Percentiles rank a stretch among this genome's conserved stretches.
These are phyloP conservation scores for Spisula subtruncata DNA, from an alignment of 2,888 invertebrate genomes.

Conservation along the genomic window DNA sequence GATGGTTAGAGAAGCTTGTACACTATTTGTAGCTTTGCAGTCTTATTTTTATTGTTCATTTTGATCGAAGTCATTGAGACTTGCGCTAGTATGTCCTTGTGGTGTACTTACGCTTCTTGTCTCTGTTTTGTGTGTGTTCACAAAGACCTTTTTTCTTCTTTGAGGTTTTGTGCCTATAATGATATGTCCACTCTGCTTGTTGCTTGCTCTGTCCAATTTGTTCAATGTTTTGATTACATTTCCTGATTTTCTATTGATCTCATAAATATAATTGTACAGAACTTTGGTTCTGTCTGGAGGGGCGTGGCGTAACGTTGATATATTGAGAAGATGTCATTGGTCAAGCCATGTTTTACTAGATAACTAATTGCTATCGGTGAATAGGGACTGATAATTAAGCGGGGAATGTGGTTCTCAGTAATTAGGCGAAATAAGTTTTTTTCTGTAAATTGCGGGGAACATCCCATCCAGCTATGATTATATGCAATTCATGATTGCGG, in stretches of 20 bases:
- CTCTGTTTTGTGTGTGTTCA: too few relatives aligned
- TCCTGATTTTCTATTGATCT: neutral
- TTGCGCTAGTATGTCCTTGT: too few relatives aligned
- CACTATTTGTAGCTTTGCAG: too few relatives aligned
- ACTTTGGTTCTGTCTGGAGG: neutral
- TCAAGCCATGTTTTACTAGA: conserved; percentile 12
- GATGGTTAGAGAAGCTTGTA: too few relatives aligned
- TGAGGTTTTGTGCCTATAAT: too few relatives aligned
- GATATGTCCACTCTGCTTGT: too few relatives aligned
- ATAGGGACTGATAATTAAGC: conserved; percentile 8
- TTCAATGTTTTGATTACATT: neutral
- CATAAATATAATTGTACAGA: neutral
- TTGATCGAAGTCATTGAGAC: too few relatives aligned
- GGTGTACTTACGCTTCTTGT: too few relatives aligned
- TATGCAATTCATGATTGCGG: too few relatives aligned
- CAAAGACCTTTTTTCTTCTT: too few relatives aligned
- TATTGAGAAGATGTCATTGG: neutral
- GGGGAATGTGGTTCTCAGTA: neutral
- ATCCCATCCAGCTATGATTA: neutral
- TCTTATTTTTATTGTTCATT: too few relatives aligned
- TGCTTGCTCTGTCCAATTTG: too few relatives aligned
- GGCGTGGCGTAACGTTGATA: neutral
- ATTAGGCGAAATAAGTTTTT: neutral
- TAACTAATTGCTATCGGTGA: conserved; percentile 6
- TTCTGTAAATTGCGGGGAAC: neutral